These are phyloP conservation scores for Plecturocebus donacophilus DNA, from an alignment of 2,113 vertebrate species.

Conservation along the genomic window DNA sequence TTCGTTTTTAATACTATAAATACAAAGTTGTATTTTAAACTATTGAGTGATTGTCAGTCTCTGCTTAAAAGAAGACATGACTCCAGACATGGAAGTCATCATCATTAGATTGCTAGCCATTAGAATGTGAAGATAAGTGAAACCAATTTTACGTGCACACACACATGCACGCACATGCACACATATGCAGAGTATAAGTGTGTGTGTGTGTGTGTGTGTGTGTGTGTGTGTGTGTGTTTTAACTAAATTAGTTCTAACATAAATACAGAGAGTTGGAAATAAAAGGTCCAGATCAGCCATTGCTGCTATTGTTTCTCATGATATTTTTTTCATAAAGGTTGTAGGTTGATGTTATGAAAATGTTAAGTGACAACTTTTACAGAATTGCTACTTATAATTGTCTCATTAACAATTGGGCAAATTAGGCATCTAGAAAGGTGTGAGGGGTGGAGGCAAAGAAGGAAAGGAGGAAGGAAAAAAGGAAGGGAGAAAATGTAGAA, in stretches of 20 bases:
- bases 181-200: background rate
- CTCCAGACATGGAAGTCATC: background rate
- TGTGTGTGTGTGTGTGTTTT: background rate
- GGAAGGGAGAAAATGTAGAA: background rate
- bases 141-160: background rate
- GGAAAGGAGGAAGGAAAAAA: background rate
- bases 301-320: conserved; percentile 46
- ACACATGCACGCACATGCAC: background rate
- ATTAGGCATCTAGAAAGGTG: background rate
- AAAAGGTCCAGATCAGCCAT: conserved; percentile 2
- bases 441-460: background rate
- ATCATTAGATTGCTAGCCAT: background rate
- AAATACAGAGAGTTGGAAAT: conserved; percentile 46
- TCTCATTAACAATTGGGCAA: conserved; percentile 8
- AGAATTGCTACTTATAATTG: conserved; percentile 44
- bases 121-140: background rate
- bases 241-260: conserved; percentile 40
- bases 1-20: conserved; percentile 28
- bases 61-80: conserved; percentile 24
- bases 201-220: too few relatives aligned
- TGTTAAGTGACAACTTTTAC: conserved; percentile 14
- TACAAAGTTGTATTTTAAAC: conserved; percentile 6
- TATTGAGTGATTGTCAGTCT: background rate
- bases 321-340: conserved; percentile 28
- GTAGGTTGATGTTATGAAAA: conserved; percentile 52